A percentile compares a stretch with the other conserved stretches of the same genome.
phyloP scores from a whole-genome alignment of 2,888 invertebrate species.

The Leptura quadrifasciata region DNA sequence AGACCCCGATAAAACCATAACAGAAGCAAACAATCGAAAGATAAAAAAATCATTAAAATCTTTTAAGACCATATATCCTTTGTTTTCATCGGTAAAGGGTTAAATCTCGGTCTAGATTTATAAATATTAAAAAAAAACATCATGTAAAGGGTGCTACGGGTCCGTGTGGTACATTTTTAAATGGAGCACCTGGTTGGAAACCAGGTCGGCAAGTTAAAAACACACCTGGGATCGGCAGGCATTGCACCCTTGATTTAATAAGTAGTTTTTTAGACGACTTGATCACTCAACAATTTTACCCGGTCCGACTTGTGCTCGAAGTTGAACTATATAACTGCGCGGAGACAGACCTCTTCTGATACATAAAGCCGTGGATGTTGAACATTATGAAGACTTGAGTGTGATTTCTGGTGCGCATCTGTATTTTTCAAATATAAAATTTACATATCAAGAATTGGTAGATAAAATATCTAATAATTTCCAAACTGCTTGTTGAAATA shows the following conservation, averaged over 20 bases:
- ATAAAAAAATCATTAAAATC: constrained; percentile 51
- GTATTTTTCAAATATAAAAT: no score
- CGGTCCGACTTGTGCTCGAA: constrained; percentile 13
- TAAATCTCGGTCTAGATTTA: constrained; percentile 63
- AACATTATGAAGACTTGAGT: no score
- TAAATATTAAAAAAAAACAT: constrained; percentile 63
- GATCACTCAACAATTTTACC: constrained; percentile 38
- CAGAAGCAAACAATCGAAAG: constrained; percentile 30
- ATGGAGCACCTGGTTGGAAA: constrained; percentile 72
- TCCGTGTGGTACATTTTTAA: constrained; percentile 69
- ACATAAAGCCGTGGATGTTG: no score
- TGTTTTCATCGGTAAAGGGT: constrained; percentile 64
- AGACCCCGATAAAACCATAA: constrained; percentile 25
- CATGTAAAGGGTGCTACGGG: constrained; percentile 52
- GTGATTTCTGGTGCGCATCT: no score
- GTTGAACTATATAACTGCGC: background rate
- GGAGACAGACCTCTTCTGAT: background rate
- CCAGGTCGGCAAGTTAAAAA: constrained; percentile 70
- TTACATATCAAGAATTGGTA: no score
- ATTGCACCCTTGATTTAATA: constrained; percentile 66
- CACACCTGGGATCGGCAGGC: constrained; percentile 68
- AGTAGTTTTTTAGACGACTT: constrained; percentile 62
- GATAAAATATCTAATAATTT: no score
- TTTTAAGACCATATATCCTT: constrained; percentile 58
- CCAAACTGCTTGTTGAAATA: no score